Percentiles rank a stretch among this genome's conserved stretches.
These are phyloP conservation scores for Peromyscus eremicus DNA, from an alignment of 2,797 vertebrate species.

Conservation along the genomic window DNA sequence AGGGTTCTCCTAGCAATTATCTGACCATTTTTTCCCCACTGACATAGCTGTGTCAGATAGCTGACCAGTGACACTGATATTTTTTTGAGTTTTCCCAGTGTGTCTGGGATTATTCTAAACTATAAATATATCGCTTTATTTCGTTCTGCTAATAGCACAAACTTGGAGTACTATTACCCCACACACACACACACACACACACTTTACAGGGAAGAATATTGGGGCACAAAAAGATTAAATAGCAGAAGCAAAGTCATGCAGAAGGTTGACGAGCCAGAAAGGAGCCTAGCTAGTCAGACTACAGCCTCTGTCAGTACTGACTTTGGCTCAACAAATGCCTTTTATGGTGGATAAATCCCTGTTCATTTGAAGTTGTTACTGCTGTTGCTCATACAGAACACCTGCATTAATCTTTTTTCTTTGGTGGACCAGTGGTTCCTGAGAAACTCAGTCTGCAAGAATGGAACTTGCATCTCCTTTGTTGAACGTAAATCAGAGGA, in stretches of 20 bases:
- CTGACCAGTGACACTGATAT: background rate
- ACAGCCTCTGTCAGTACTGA: background rate
- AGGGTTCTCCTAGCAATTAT: background rate
- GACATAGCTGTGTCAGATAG: background rate
- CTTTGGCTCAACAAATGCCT: background rate
- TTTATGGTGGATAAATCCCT: background rate
- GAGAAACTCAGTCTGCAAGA: background rate
- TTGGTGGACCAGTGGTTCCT: background rate
- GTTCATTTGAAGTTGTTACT: background rate
- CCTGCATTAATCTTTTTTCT: background rate
- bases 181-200: too few relatives aligned
- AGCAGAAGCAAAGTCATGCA: background rate
- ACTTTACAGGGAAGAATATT: conserved; percentile 18
- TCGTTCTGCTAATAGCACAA: background rate
- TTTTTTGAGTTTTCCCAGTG: background rate
- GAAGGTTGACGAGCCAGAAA: background rate
- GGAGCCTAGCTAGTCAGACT: background rate
- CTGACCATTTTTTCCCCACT: background rate
- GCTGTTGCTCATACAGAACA: background rate
- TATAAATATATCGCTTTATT: background rate
- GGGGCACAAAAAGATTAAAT: background rate
- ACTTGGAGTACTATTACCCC: background rate
- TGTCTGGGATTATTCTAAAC: conserved; percentile 7
- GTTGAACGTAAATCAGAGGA: background rate
- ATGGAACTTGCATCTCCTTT: background rate